These are phyloP conservation scores for Paramuricea clavata DNA, from an alignment of 92 coral and sea anemone species.

Conservation along the genomic window DNA sequence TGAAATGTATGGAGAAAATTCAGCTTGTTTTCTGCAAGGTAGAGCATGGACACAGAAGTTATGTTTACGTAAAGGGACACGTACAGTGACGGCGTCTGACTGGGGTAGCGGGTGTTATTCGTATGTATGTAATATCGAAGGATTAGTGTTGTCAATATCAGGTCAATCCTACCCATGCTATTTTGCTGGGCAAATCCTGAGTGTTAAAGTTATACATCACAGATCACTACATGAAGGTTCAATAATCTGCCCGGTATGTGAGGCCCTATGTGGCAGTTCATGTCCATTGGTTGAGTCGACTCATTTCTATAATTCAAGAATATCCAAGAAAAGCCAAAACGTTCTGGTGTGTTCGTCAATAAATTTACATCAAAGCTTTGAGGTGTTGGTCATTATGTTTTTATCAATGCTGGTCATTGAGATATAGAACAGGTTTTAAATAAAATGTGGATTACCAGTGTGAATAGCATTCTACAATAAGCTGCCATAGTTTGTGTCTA, in stretches of 20 bases:
- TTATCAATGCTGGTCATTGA: slow-evolving; percentile 13
- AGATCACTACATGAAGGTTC: slow-evolving; percentile 75
- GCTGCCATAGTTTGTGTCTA: background rate
- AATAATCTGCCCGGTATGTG: slow-evolving; percentile 83
- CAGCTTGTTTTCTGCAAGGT: slow-evolving; percentile 84
- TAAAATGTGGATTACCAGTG: no score
- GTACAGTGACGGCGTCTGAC: slow-evolving; percentile 74
- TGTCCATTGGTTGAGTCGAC: slow-evolving; percentile 66
- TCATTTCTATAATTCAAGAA: background rate
- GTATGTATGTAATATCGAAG: slow-evolving; percentile 71
- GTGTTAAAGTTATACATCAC: slow-evolving; percentile 63
- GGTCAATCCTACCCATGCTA: slow-evolving; percentile 82
- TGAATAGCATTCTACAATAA: background rate
- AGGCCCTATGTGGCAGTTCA: slow-evolving; percentile 70
- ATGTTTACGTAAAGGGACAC: slow-evolving; percentile 62
- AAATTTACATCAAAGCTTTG: background rate
- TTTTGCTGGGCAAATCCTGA: slow-evolving; percentile 73
- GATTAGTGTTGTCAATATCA: slow-evolving; percentile 71
- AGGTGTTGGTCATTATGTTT: background rate
- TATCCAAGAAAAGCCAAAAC: background rate
- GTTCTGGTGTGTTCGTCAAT: slow-evolving; percentile 28
- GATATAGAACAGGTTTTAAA: background rate
- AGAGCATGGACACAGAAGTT: slow-evolving; percentile 72
- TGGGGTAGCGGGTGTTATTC: slow-evolving; percentile 97
- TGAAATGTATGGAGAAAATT: slow-evolving; percentile 70